A percentile compares a stretch with the other conserved stretches of the same genome.
phyloP scores from a whole-genome alignment of 2,113 vertebrate genomes.

The Alethe diademata region DNA sequence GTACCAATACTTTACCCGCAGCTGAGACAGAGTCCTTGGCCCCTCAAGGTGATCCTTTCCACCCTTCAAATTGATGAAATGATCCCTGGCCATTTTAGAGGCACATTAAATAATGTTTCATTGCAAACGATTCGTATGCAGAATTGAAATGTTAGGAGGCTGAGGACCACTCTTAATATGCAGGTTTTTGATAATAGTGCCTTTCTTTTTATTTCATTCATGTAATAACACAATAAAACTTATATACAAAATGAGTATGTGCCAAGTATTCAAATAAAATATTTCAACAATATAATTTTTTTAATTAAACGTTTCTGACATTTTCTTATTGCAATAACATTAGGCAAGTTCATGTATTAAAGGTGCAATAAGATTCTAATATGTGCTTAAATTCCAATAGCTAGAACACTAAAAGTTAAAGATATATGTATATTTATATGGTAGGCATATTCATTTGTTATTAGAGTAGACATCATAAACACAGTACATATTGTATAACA shows the following conservation, averaged over 20 bases:
- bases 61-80: background rate
- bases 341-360: background rate
- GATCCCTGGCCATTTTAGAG: background rate
- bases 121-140: background rate
- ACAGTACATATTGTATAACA: background rate
- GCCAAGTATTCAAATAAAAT: background rate
- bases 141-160: background rate
- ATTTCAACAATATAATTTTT: background rate
- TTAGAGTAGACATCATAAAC: background rate
- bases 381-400: background rate
- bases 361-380: background rate
- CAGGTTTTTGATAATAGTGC: background rate
- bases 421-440: background rate
- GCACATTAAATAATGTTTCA: background rate
- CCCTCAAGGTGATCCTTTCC: background rate
- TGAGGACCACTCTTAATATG: background rate
- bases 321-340: background rate
- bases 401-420: background rate
- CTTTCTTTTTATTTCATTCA: background rate
- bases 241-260: background rate
- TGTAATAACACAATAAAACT: background rate
- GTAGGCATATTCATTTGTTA: background rate
- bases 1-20: background rate
- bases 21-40: background rate
- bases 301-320: background rate